These are phyloP conservation scores for Oreotragus oreotragus DNA, from an alignment of 2,113 vertebrate species.

Conservation along the genomic window DNA sequence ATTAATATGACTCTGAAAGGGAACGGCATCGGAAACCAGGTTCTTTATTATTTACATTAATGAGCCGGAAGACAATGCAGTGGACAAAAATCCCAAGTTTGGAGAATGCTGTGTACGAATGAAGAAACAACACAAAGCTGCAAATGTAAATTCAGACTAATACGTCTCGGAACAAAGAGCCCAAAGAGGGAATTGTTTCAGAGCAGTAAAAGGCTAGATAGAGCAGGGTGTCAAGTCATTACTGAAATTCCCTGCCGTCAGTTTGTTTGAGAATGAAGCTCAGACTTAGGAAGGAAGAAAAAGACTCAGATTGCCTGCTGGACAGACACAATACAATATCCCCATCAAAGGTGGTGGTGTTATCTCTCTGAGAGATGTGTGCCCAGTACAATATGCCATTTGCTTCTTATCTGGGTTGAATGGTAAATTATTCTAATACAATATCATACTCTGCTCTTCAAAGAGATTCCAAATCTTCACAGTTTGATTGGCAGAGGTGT, in stretches of 20 bases:
- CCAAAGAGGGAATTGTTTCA: constrained; percentile 30
- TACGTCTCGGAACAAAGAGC: constrained; percentile 40
- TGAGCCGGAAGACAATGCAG: constrained; percentile 59
- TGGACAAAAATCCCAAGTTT: constrained; percentile 64
- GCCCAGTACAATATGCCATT: constrained; percentile 56
- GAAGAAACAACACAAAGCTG: constrained; percentile 54
- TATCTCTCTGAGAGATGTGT: constrained; percentile 55
- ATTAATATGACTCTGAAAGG: constrained; percentile 65
- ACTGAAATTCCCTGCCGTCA: constrained; percentile 55
- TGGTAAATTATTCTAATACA: constrained; percentile 60
- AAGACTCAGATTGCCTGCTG: constrained; percentile 14
- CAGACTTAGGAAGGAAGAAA: constrained; percentile 12
- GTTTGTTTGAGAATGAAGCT: constrained; percentile 52
- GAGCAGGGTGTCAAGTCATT: constrained; percentile 43
- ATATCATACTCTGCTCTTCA: constrained; percentile 37
- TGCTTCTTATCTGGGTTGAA: constrained; percentile 56
- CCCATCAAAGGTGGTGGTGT: constrained; percentile 52
- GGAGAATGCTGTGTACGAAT: constrained; percentile 40
- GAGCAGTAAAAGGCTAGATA: neutral
- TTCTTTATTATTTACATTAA: constrained; percentile 74
- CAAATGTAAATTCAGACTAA: constrained; percentile 49
- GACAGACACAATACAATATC: constrained; percentile 43
- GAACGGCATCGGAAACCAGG: constrained; percentile 20
- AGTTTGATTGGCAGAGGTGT: constrained; percentile 46
- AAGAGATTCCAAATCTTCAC: neutral